Conservation (phyloP, 2,888 invertebrate species). For the Ochlodes sylvanus region DNA sequence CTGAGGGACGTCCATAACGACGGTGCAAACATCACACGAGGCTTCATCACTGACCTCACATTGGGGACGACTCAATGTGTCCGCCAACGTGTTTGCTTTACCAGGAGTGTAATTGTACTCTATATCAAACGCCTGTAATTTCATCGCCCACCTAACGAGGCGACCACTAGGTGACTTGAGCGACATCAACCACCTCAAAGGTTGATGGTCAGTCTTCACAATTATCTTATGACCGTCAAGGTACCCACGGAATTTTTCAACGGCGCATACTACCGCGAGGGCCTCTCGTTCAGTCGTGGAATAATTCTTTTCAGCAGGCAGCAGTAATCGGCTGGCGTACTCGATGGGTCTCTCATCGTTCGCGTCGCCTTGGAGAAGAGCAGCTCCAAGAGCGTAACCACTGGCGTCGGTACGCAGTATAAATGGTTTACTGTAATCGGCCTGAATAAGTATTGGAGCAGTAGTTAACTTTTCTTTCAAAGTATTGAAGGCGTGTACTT, state of each 20-base stretch:
- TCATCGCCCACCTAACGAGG: slow-evolving; percentile 63
- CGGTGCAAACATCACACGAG: slow-evolving; percentile 42
- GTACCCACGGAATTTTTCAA: slow-evolving; percentile 60
- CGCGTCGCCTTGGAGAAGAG: slow-evolving; percentile 47
- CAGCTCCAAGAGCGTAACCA: slow-evolving; percentile 49
- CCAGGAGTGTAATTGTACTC: slow-evolving; percentile 45
- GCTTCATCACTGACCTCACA: not conserved
- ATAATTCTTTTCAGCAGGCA: slow-evolving; percentile 57
- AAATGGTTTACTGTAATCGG: slow-evolving; percentile 49
- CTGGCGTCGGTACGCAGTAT: slow-evolving; percentile 53
- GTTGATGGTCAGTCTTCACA: slow-evolving; percentile 68
- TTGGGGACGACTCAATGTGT: slow-evolving; percentile 10
- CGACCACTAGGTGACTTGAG: slow-evolving; percentile 57
- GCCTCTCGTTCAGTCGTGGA: slow-evolving; percentile 61
- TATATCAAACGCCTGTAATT: slow-evolving; percentile 56
- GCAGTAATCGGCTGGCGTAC: slow-evolving; percentile 47
- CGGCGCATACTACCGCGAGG: slow-evolving; percentile 43
- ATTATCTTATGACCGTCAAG: slow-evolving; percentile 54
- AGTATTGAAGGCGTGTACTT: slow-evolving; percentile 30
- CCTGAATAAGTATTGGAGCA: slow-evolving; percentile 46
- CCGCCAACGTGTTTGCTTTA: slow-evolving; percentile 32
- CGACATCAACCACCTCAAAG: slow-evolving; percentile 58
- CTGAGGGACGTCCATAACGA: slow-evolving; percentile 40
- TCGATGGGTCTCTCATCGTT: slow-evolving; percentile 44
- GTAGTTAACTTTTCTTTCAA: slow-evolving; percentile 41